Conservation (phyloP, 2,888 invertebrate species). For the Tuta absoluta region DNA sequence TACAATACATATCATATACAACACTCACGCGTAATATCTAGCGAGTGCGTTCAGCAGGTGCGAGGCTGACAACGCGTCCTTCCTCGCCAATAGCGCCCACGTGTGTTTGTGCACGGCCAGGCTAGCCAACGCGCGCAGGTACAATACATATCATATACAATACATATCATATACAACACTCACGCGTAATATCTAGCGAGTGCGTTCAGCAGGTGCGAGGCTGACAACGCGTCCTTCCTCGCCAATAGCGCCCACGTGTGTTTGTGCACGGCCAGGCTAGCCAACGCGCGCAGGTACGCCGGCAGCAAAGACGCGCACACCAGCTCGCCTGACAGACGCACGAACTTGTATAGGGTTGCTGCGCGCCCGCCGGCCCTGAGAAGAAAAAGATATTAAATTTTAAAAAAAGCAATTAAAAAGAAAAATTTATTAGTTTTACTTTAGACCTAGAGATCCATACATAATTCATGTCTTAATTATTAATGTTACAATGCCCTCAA, state of each 20-base stretch:
- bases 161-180: slow-evolving; percentile 35
- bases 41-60: slow-evolving; percentile 83
- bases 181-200: slow-evolving; percentile 87
- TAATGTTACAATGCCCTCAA: no score
- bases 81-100: slow-evolving; percentile 79
- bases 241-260: slow-evolving; percentile 85
- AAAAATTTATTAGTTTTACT: no score
- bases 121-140: slow-evolving; percentile 93
- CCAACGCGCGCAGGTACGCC: slow-evolving; percentile 92
- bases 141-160: slow-evolving; percentile 49
- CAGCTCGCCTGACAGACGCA: slow-evolving; percentile 92
- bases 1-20: slow-evolving; percentile 31
- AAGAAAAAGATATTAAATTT: background rate
- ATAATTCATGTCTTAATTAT: no score
- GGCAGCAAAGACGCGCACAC: slow-evolving; percentile 91
- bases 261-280: slow-evolving; percentile 88
- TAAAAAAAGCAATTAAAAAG: no score
- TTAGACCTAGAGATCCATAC: no score
- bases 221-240: slow-evolving; percentile 64
- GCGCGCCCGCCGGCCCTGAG: slow-evolving; percentile 79
- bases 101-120: slow-evolving; percentile 88
- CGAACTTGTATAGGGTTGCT: slow-evolving; percentile 93
- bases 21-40: slow-evolving; percentile 85
- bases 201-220: slow-evolving; percentile 78
- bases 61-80: slow-evolving; percentile 67